Evolutionary conservation across 2,888 invertebrate genomes (phyloP).

Genomic region (Hirudinaria manillensis): DNA sequence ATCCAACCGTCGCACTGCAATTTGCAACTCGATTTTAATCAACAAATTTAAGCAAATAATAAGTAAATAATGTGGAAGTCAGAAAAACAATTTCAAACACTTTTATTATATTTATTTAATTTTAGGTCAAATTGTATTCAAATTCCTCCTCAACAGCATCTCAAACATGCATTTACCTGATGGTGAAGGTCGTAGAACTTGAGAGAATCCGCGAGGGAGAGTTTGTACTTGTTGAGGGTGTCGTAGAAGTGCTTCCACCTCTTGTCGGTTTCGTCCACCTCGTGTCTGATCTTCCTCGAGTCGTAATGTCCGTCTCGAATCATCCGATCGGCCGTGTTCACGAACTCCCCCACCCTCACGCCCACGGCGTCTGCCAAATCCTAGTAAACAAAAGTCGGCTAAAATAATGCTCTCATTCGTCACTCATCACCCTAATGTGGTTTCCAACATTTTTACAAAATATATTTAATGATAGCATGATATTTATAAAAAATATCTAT

Average conservation of each 20-base stretch:
- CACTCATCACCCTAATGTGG: no score
- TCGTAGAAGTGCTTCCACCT: constrained; percentile 42
- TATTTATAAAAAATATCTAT: no score
- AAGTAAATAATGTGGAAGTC: neutral
- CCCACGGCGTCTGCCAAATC: constrained; percentile 56
- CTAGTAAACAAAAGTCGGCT: neutral
- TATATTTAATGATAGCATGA: no score
- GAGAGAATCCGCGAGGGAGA: neutral
- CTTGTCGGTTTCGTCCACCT: constrained; percentile 61
- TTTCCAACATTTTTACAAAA: no score
- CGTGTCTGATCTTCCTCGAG: constrained; percentile 59
- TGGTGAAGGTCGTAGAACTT: constrained; percentile 21
- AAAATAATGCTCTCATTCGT: no score
- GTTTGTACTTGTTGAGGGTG: neutral
- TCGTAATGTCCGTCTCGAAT: constrained; percentile 54
- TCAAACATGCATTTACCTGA: neutral
- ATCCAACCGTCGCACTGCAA: constrained; percentile 66
- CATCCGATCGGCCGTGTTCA: constrained; percentile 61
- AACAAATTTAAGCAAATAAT: neutral
- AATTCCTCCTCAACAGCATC: no score
- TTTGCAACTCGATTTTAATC: constrained; percentile 34
- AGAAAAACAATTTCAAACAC: neutral
- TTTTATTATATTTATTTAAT: neutral
- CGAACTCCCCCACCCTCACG: constrained; percentile 66
- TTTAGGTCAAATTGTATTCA: neutral